Evolutionary conservation across 2,888 invertebrate genomes (phyloP), one percentile per base, ranked within the genome.

Genomic region (Drosophila planitibia): DNA sequence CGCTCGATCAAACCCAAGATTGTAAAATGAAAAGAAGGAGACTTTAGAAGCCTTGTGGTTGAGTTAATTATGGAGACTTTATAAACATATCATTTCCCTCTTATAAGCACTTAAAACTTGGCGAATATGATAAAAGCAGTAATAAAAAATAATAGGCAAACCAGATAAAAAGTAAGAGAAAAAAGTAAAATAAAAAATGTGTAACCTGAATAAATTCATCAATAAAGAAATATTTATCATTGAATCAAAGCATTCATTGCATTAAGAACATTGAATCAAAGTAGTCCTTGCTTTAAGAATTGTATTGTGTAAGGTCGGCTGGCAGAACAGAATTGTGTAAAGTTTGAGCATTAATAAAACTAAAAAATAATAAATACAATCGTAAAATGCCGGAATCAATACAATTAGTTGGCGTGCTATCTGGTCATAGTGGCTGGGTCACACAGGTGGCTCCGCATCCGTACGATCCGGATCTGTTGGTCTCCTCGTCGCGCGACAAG

Each of bases 391-490:
- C 95, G 89, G 98, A 99, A 95, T 97, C 98, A 89, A 95, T 99
- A 92, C 98, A 98, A 93, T 95, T 98, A 70, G 96, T 98, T 93
- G 99, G 99, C 62, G 98, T 97, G 93, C 96, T 99, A 85, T 95
- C 97, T 91, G 99, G 99, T 44, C 99, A 99, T 94, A 98, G 97
- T 96, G 98, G 98, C 85, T 99, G 99, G 99, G 98, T 99, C 88
- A 99, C 99, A 58, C 99, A 99, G 96, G 99, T 99, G 92, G 99
- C 99, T 49, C 99, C 99, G 64, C 99, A 98, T 93, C 98, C 99
- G 12, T 98, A 98, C 94, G 98, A 97, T 94, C 98, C 99, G 75
- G 99, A 99, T 93, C 97, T 98, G 95, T 98, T 99, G 94, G 95
- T 99, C 94, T 99, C 99, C 44, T 97, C 99, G 81, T 99, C 99